Evolutionary conservation across 2,888 invertebrate genomes (phyloP).

Genomic region (Plebejus anna): DNA sequence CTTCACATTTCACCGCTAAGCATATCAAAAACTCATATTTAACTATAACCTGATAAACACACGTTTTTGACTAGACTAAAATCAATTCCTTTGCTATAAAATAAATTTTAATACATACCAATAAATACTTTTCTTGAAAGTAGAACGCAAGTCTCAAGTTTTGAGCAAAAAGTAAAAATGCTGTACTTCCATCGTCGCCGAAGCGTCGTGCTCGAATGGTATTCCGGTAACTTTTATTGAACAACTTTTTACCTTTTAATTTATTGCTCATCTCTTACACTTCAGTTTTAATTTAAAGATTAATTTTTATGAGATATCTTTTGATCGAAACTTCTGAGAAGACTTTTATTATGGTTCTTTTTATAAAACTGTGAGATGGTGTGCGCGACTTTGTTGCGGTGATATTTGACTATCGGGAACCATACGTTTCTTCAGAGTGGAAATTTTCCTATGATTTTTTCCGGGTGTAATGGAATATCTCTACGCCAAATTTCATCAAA

Average conservation of each 20-base stretch:
- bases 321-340: neutral
- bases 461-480: too few species aligned
- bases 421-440: too few species aligned
- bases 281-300: neutral
- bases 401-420: too few species aligned
- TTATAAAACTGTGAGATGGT: neutral
- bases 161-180: neutral
- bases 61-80: neutral
- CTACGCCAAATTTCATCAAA: too few species aligned
- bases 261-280: conserved; percentile 1
- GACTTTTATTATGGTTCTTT: neutral
- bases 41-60: too few species aligned
- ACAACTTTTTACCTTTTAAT: conserved; percentile 16
- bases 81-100: neutral
- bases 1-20: too few species aligned
- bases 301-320: conserved; percentile 11
- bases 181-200: neutral
- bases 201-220: neutral
- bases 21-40: too few species aligned
- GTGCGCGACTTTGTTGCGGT: neutral
- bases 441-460: too few species aligned
- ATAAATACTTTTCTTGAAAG: neutral
- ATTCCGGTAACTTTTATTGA: conserved; percentile 1
- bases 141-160: neutral
- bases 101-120: neutral